A percentile compares a stretch with the other conserved stretches of the same genome.
Conservation (phyloP, 2,797 vertebrate genomes). For the Silurus aristotelis region DNA sequence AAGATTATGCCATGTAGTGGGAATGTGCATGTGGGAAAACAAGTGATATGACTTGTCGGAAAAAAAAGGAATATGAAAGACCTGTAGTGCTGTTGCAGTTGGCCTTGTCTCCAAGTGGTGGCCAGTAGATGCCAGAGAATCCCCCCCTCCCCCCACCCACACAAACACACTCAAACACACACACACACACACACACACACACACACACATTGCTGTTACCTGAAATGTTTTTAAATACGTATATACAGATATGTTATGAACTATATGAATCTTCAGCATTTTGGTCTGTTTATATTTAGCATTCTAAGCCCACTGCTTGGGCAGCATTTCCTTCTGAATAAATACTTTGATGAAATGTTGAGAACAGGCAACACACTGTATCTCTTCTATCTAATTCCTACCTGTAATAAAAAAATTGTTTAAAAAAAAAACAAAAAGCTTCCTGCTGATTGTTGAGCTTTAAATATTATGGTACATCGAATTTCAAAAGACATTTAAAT, state of each 20-base stretch:
- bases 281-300: conserved; percentile 28
- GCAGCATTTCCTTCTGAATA: background rate
- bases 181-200: too few species aligned
- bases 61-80: conserved; percentile 31
- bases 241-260: conserved; percentile 23
- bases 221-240: conserved; percentile 29
- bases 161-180: too few species aligned
- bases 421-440: background rate
- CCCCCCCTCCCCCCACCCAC: background rate
- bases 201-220: conserved; percentile 14
- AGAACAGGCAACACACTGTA: background rate
- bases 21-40: conserved; percentile 56
- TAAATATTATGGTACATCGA: background rate
- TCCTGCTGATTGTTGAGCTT: background rate
- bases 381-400: background rate
- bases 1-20: conserved; percentile 62
- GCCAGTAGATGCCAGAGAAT: conserved; percentile 45
- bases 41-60: conserved; percentile 33
- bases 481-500: background rate
- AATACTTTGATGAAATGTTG: background rate
- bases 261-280: conserved; percentile 21
- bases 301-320: background rate
- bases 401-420: background rate
- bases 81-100: conserved; percentile 44
- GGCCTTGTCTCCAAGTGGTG: conserved; percentile 46